Evolutionary conservation across 1,140 invertebrate species (phyloP).

Genomic region (Cardiocondyla obscurior): DNA sequence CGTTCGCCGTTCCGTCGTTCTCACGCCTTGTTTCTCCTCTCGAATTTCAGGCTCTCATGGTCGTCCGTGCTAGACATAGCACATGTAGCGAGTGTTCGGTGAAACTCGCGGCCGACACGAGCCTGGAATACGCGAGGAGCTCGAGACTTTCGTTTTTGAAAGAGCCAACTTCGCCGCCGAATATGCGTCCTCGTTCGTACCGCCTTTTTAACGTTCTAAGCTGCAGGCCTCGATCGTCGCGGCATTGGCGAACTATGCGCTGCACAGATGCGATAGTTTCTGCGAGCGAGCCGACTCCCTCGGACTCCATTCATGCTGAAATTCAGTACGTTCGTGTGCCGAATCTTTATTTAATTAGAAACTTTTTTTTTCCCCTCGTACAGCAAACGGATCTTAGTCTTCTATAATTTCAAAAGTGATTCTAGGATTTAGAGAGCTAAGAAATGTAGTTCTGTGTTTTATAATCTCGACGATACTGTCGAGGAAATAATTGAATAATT

Average conservation of each 20-base stretch:
- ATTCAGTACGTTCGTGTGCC: not conserved
- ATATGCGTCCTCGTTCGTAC: slow-evolving; percentile 64
- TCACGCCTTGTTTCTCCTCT: slow-evolving; percentile 32
- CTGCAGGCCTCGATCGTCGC: slow-evolving; percentile 38
- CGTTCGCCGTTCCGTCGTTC: not conserved
- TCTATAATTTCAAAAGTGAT: not conserved
- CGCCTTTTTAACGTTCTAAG: slow-evolving; percentile 47
- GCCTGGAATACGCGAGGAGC: slow-evolving; percentile 76
- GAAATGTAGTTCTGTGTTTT: not conserved
- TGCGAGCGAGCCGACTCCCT: not conserved
- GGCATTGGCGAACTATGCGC: not conserved
- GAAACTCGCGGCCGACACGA: slow-evolving; percentile 75
- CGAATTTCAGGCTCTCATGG: slow-evolving; percentile 60
- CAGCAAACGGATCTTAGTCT: not conserved
- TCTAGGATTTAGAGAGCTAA: not conserved
- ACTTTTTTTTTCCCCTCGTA: no score
- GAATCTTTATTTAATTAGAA: not conserved
- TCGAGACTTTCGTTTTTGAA: slow-evolving; percentile 77
- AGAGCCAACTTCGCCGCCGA: slow-evolving; percentile 50
- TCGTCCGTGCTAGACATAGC: slow-evolving; percentile 62
- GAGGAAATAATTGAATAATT: not conserved
- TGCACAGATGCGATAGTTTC: not conserved
- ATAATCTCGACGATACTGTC: not conserved
- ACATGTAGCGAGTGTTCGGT: slow-evolving; percentile 71
- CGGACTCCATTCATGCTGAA: not conserved